Conservation (phyloP, 2,797 vertebrate genomes). For the Mustela erminea region DNA sequence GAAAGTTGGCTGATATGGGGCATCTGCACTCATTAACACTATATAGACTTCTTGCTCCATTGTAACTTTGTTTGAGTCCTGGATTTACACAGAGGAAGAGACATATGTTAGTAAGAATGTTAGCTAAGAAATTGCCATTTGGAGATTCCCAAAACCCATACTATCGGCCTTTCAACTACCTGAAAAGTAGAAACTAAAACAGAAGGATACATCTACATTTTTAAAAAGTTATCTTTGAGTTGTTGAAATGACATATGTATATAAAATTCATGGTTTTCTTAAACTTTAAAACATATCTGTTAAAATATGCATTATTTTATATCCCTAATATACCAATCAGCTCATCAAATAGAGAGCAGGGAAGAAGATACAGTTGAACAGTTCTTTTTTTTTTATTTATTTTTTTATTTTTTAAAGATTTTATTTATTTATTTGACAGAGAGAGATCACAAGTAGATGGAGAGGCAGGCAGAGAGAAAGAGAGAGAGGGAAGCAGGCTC, state of each 20-base stretch:
- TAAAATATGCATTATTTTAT: not conserved
- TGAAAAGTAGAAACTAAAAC: not conserved
- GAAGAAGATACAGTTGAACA: not conserved
- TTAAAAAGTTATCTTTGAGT: not conserved
- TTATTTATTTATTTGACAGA: no score
- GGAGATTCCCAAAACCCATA: not conserved
- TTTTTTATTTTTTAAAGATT: no score
- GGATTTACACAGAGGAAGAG: not conserved
- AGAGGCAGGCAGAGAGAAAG: no score
- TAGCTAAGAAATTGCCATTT: not conserved
- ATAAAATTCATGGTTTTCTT: not conserved
- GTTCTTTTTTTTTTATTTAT: no score
- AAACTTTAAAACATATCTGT: not conserved
- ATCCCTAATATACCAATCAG: not conserved
- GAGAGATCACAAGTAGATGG: no score
- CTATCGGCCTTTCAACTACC: not conserved
- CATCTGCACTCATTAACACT: not conserved
- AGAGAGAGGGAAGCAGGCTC: no score
- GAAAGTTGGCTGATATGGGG: not conserved
- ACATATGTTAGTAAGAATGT: not conserved
- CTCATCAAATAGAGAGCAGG: not conserved
- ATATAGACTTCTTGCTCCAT: not conserved
- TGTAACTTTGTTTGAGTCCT: not conserved
- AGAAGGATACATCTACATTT: not conserved
- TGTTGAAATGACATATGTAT: not conserved